Evolutionary conservation across 1,140 invertebrate species (phyloP), one percentile per base, ranked within the genome.

Genomic region (Rhizoglyphus robini): DNA sequence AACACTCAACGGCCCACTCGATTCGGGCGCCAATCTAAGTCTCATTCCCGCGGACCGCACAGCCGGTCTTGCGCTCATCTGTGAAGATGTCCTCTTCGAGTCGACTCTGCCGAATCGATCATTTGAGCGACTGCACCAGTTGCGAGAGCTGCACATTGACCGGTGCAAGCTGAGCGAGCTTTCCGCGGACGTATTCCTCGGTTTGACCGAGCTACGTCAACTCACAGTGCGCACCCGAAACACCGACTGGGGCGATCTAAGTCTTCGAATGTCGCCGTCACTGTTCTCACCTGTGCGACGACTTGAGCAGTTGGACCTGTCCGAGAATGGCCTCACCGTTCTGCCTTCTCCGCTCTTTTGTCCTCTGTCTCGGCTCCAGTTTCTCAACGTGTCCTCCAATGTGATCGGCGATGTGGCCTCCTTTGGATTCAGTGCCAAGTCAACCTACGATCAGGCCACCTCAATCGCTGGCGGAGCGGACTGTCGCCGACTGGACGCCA

Each of bases 361-460:
- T 73, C 80, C 83, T 3, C 76, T 94, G 65, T 80, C 81, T 58
- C 87, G 86, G 71, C 77, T 95, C 4, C 86, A 87, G 71, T 81
- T 83, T 57, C 77, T 95, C 27, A 92, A 94, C 77, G 78, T 91
- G 66, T 90, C 88, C 11, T 79, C 82, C 27, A 91, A 92, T 75
- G 82, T 83, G 70, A 83, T 93, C 67, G 79, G 80, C 51, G 83
- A 84, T 46, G 78, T 88, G 5, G 82, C 84, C 34, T 81, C 86
- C 67, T 77, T 90, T 62, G 87, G 88, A 8, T 81, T 87, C 70
- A 76, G 80, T 31, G 70, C 75, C 67, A 73, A 73, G 27, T 41
- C 46, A 46, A 46, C 47, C 70, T 32, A 49, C 20, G 15, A 29
- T 4, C 18, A 8, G 74, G 81, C 81, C 77, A 78, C 69, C 79